A percentile compares a stretch with the other conserved stretches of the same genome.
Evolutionary conservation across 2,888 invertebrate genomes (phyloP).

Genomic region (Agonum fuliginosum): DNA sequence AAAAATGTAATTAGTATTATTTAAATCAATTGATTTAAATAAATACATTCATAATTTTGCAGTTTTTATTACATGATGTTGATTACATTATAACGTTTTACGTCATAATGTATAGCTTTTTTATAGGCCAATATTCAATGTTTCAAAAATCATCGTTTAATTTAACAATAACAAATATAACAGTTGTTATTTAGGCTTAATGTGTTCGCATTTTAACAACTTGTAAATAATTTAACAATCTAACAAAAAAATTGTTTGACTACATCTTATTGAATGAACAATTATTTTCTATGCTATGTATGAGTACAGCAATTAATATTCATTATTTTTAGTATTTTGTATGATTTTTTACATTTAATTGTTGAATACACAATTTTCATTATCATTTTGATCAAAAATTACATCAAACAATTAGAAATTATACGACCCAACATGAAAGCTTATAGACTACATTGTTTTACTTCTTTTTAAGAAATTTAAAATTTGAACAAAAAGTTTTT

Average conservation of each 20-base stretch:
- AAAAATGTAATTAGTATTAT: neutral
- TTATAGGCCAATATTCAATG: neutral
- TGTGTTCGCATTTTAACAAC: slow-evolving; percentile 18
- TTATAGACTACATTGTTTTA: neutral
- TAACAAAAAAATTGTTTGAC: slow-evolving; percentile 16
- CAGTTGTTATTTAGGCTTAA: slow-evolving; percentile 5
- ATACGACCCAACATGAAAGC: neutral
- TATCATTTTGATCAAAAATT: slow-evolving; percentile 14
- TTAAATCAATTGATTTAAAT: slow-evolving; percentile 28
- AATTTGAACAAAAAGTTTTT: slow-evolving; percentile 15
- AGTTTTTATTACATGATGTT: neutral
- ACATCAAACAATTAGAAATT: slow-evolving; percentile 14
- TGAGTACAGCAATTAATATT: slow-evolving; percentile 37
- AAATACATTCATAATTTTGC: slow-evolving; percentile 1
- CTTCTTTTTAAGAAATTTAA: slow-evolving; percentile 36
- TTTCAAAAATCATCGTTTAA: neutral
- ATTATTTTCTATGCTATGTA: slow-evolving; percentile 37
- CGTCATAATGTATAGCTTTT: neutral
- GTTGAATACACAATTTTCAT: slow-evolving; percentile 31
- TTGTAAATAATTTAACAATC: slow-evolving; percentile 16
- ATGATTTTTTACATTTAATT: slow-evolving; percentile 26
- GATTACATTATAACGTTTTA: slow-evolving; percentile 14
- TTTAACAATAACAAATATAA: neutral
- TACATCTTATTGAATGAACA: slow-evolving; percentile 29
- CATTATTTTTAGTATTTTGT: slow-evolving; percentile 14